Evolutionary conservation across 92 coral and sea anemone genomes (phyloP).

Genomic region (Epizoanthus fatuus): DNA sequence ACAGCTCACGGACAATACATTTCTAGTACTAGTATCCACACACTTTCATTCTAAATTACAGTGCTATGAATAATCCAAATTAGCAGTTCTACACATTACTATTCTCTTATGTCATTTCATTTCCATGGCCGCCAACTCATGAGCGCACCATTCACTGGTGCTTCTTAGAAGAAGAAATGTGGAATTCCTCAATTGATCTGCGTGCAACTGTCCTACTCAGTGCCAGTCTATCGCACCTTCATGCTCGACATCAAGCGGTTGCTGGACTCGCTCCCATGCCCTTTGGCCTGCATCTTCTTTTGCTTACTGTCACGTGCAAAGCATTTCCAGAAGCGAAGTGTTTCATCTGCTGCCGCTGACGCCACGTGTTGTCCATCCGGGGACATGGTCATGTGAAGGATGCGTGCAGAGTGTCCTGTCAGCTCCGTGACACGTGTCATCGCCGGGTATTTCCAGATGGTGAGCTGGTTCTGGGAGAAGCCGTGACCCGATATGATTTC

Average conservation of each 20-base stretch:
- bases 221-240: constrained; percentile 67
- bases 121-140: no score
- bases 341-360: constrained; percentile 97
- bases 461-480: constrained; percentile 89
- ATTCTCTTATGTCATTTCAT: no score
- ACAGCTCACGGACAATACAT: no score
- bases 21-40: no score
- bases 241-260: constrained; percentile 76
- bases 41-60: no score
- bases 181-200: no score
- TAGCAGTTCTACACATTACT: no score
- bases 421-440: constrained; percentile 93
- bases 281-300: constrained; percentile 57
- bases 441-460: constrained; percentile 96
- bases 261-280: constrained; percentile 44
- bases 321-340: constrained; percentile 96
- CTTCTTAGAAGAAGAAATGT: no score
- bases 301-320: constrained; percentile 76
- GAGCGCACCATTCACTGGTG: no score
- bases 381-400: constrained; percentile 92
- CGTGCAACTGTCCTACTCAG: no score
- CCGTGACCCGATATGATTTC: constrained; percentile 96
- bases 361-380: constrained; percentile 95
- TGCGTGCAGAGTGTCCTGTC: constrained; percentile 90
- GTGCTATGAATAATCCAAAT: no score